Conservation (phyloP, 2,888 invertebrate species). For the Tridacna crocea region DNA sequence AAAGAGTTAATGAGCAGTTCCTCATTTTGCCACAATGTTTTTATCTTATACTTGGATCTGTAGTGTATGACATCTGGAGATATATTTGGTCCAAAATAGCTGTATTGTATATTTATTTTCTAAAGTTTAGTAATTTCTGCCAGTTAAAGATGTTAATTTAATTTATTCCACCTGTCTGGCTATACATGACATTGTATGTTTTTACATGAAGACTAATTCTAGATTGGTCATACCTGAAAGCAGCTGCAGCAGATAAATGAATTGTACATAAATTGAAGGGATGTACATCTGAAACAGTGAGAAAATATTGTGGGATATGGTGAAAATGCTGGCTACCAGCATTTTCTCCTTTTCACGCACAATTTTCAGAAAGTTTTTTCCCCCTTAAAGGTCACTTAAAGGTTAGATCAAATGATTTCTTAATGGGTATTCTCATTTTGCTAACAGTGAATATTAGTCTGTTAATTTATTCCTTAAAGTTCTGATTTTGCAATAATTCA, state of each 20-base stretch:
- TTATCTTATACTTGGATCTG: not conserved
- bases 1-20: too few species aligned
- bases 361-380: not conserved
- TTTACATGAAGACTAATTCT: not conserved
- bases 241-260: not conserved
- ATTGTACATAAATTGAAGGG: too few species aligned
- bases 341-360: not conserved
- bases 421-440: too few species aligned
- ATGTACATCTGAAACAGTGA: not conserved
- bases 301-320: constrained; percentile 1
- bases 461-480: too few species aligned
- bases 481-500: too few species aligned
- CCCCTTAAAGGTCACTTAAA: too few species aligned
- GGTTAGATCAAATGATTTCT: too few species aligned
- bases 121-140: not conserved
- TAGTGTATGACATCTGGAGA: too few species aligned
- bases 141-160: too few species aligned
- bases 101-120: not conserved
- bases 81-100: not conserved
- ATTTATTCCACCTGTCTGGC: not conserved
- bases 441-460: too few species aligned
- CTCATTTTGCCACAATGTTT: not conserved
- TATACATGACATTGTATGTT: not conserved
- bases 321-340: constrained; percentile 1
- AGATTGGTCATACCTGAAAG: not conserved